phyloP scores from a whole-genome alignment of 2,888 invertebrate genomes.

The Odontocolon sp. region DNA sequence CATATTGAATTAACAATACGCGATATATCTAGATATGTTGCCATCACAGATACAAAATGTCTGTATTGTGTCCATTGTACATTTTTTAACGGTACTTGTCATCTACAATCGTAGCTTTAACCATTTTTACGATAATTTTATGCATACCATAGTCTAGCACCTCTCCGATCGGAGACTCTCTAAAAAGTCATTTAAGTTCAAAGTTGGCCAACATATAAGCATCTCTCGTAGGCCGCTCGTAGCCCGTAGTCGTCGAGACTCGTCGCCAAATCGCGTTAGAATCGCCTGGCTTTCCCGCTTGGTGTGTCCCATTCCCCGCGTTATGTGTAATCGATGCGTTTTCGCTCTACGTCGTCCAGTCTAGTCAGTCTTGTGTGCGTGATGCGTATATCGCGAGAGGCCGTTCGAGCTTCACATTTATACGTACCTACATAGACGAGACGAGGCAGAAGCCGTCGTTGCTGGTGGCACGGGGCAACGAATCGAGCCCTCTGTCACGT shows the following conservation, averaged over 20 bases:
- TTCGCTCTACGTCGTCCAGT: conserved; percentile 39
- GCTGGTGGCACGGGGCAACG: conserved; percentile 52
- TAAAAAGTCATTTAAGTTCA: conserved; percentile 13
- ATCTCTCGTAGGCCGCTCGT: too few relatives aligned
- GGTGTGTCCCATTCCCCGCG: conserved; percentile 2
- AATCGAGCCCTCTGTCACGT: conserved; percentile 76
- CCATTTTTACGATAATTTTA: too few relatives aligned
- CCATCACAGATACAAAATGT: too few relatives aligned
- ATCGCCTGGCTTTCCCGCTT: conserved; percentile 4
- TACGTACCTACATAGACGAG: conserved; percentile 6
- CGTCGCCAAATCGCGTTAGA: conserved; percentile 40
- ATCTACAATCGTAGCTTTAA: too few relatives aligned
- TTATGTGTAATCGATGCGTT: conserved; percentile 73
- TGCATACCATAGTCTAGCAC: too few relatives aligned
- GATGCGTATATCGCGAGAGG: conserved; percentile 24
- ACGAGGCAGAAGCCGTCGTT: conserved; percentile 43
- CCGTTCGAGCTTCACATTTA: not conserved
- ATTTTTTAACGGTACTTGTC: too few relatives aligned
- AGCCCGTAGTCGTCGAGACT: conserved; percentile 42
- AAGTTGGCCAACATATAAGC: conserved; percentile 18
- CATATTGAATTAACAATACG: too few relatives aligned
- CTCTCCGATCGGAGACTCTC: conserved; percentile 1
- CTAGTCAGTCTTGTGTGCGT: not conserved
- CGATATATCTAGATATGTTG: too few relatives aligned
- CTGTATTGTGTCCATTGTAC: too few relatives aligned